phyloP scores from a whole-genome alignment of 2,797 vertebrate species.

The Bufotes viridis region DNA sequence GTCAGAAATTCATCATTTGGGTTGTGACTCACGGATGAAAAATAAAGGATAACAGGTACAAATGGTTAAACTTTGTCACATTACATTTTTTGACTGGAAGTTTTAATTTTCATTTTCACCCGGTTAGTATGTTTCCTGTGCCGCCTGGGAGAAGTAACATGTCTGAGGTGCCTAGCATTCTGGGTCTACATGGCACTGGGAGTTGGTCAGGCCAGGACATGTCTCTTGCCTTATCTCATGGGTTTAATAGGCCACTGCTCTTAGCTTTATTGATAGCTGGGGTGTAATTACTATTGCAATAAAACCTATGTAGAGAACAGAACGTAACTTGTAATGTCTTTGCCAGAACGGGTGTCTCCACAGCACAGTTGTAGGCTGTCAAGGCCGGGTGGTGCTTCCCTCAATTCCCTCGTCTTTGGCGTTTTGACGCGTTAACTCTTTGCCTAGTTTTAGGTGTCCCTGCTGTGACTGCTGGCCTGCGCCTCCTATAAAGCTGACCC shows the following conservation, averaged over 20 bases:
- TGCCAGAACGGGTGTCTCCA: slow-evolving; percentile 22
- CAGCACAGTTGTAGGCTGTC: slow-evolving; percentile 1
- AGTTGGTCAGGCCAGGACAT: slow-evolving; percentile 10
- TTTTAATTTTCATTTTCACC: background rate
- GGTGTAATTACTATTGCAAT: background rate
- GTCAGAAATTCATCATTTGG: too few species aligned
- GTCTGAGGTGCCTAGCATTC: background rate
- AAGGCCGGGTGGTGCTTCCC: background rate
- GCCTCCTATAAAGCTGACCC: too few species aligned
- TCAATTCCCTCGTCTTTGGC: slow-evolving; percentile 30
- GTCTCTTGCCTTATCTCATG: background rate
- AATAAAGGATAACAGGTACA: too few species aligned
- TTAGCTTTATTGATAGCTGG: background rate
- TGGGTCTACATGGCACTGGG: background rate
- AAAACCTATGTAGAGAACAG: background rate
- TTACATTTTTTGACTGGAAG: too few species aligned
- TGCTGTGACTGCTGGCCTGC: background rate
- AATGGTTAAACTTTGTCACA: too few species aligned
- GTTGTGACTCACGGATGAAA: too few species aligned
- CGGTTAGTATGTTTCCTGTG: background rate
- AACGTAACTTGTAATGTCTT: background rate
- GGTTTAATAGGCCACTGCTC: background rate
- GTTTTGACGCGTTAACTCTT: slow-evolving; percentile 33
- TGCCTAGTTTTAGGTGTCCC: slow-evolving; percentile 8
- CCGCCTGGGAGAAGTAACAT: background rate